Conservation (phyloP, 2,797 vertebrate genomes). For the Ambastaia sidthimunki region DNA sequence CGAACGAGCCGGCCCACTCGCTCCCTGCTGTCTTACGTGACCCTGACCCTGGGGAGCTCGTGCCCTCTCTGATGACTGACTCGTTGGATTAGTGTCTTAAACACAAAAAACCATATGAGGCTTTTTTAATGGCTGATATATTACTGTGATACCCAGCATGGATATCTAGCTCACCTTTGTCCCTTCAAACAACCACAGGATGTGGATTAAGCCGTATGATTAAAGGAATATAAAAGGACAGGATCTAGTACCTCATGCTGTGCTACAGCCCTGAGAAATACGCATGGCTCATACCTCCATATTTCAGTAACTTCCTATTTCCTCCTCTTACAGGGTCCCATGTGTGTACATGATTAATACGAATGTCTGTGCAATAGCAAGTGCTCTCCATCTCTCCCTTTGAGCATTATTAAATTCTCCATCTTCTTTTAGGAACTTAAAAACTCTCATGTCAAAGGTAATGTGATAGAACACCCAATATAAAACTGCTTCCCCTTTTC, state of each 20-base stretch:
- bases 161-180: conserved; percentile 20
- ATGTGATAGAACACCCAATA: conserved; percentile 63
- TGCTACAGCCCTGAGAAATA: conserved; percentile 45
- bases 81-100: neutral
- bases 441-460: conserved; percentile 62
- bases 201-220: conserved; percentile 33
- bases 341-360: conserved; percentile 62
- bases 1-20: neutral
- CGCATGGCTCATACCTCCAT: conserved; percentile 63
- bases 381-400: conserved; percentile 57
- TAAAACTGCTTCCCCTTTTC: conserved; percentile 62
- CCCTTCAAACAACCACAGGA: conserved; percentile 2
- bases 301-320: conserved; percentile 68
- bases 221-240: conserved; percentile 30
- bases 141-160: neutral
- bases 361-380: conserved; percentile 61
- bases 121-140: conserved; percentile 25
- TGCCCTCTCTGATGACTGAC: conserved; percentile 9
- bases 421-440: conserved; percentile 57
- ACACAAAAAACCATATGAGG: conserved; percentile 22
- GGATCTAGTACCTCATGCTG: conserved; percentile 43
- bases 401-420: conserved; percentile 66
- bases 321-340: conserved; percentile 45
- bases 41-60: conserved; percentile 10
- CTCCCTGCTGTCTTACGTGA: conserved; percentile 25